phyloP scores from a whole-genome alignment of 1,140 invertebrate species.

The Berghia stephanieae region DNA sequence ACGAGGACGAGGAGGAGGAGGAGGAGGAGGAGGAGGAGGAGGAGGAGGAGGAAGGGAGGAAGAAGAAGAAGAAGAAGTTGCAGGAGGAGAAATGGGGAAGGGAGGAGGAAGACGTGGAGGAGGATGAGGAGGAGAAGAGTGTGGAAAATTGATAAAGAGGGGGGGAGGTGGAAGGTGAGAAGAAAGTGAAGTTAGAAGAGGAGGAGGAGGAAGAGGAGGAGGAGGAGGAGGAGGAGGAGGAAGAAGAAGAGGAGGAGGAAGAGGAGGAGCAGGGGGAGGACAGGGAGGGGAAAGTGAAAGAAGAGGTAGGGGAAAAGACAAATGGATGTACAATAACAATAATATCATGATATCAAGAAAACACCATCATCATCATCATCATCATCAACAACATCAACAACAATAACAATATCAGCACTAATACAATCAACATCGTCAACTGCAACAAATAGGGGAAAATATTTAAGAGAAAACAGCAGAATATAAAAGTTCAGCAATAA shows the following conservation, averaged over 20 bases:
- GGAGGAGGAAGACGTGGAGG: not conserved
- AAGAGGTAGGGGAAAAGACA: not conserved
- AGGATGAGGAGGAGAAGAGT: not conserved
- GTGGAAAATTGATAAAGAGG: not conserved
- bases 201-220: not conserved
- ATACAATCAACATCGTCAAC: too few species aligned
- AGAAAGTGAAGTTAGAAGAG: not conserved
- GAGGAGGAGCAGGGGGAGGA: not conserved
- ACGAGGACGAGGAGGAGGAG: not conserved
- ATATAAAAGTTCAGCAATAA: too few species aligned
- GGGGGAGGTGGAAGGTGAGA: not conserved
- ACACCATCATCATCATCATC: too few species aligned
- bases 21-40: not conserved
- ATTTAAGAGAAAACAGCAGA: too few species aligned
- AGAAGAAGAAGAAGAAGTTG: not conserved
- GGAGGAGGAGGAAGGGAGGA: not conserved
- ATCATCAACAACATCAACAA: too few species aligned
- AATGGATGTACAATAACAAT: too few species aligned
- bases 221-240: not conserved
- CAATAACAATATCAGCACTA: too few species aligned
- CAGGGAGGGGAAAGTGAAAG: not conserved
- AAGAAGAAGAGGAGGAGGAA: not conserved
- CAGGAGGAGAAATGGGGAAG: not conserved
- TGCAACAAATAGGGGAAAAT: too few species aligned
- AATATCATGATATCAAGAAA: too few species aligned